A percentile compares a stretch with the other conserved stretches of the same genome.
These are phyloP conservation scores for Polietes domitor DNA, from an alignment of 2,888 invertebrate species.

Conservation along the genomic window DNA sequence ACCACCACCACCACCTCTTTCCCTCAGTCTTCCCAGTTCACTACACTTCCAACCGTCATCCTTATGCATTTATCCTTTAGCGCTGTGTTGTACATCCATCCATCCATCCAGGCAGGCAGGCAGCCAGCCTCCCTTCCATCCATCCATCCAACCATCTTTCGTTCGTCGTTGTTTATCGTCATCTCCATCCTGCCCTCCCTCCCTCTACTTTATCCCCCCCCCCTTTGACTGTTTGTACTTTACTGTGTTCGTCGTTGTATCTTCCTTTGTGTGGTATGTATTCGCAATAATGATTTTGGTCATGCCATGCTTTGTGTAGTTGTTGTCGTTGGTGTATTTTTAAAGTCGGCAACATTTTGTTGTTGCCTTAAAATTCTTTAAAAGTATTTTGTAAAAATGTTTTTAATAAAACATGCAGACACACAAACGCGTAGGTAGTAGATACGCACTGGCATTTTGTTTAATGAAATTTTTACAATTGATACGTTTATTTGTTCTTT, in stretches of 20 bases:
- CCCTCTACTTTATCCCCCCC: background rate
- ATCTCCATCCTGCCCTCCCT: background rate
- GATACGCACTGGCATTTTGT: too few relatives aligned
- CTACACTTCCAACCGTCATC: slow-evolving; percentile 14
- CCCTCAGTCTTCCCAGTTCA: background rate
- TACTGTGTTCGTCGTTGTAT: background rate
- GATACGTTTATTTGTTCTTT: too few relatives aligned
- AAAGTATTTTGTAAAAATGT: background rate
- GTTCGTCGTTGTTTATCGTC: too few relatives aligned
- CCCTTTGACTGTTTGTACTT: background rate
- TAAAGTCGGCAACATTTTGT: background rate
- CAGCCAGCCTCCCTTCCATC: slow-evolving; percentile 27
- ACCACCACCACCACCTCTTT: background rate
- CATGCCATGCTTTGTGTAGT: too few relatives aligned
- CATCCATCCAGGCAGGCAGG: too few relatives aligned
- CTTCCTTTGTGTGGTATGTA: background rate
- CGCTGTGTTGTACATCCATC: slow-evolving; percentile 22
- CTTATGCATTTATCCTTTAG: slow-evolving; percentile 33
- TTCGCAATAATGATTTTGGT: background rate
- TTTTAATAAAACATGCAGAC: too few relatives aligned
- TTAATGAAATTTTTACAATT: too few relatives aligned
- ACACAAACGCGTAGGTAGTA: too few relatives aligned
- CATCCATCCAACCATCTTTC: background rate
- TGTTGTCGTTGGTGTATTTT: background rate
- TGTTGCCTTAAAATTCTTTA: background rate